These are phyloP conservation scores for Chrosomus eos DNA, from an alignment of 2,797 vertebrate species.

Conservation along the genomic window DNA sequence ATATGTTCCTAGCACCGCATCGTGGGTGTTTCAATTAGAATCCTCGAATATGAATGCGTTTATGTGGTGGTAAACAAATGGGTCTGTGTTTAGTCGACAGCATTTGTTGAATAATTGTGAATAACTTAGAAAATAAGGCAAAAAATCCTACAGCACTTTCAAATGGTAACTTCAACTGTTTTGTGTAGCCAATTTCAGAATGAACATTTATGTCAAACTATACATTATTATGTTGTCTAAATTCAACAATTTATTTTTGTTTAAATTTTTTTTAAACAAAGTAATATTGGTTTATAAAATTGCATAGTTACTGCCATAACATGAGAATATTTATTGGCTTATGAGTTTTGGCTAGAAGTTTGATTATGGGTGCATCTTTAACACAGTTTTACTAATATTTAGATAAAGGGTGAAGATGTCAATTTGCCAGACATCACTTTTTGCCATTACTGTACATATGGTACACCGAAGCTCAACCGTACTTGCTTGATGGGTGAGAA, in stretches of 20 bases:
- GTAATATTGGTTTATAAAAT: neutral
- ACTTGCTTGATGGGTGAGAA: neutral
- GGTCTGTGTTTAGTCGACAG: neutral
- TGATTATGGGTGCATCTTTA: neutral
- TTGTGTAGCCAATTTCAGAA: neutral
- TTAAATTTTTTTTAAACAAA: neutral
- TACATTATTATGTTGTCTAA: neutral
- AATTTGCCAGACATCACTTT: neutral
- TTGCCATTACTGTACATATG: neutral
- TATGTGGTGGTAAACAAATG: neutral
- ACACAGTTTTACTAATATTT: neutral
- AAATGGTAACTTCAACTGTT: neutral
- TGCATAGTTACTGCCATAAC: neutral
- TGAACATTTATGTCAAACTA: neutral
- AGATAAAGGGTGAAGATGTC: neutral
- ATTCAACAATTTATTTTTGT: neutral
- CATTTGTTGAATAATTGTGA: conserved; percentile 9
- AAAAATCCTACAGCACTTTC: neutral
- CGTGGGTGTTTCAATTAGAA: conserved; percentile 19
- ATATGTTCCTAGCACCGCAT: conserved; percentile 24
- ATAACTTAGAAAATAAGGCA: neutral
- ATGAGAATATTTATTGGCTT: neutral
- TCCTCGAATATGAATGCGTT: neutral
- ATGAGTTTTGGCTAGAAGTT: neutral
- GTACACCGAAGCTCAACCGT: neutral